Evolutionary conservation across 2,888 invertebrate species (phyloP), one percentile per base, ranked within the genome.

Genomic region (Limenitis camilla): DNA sequence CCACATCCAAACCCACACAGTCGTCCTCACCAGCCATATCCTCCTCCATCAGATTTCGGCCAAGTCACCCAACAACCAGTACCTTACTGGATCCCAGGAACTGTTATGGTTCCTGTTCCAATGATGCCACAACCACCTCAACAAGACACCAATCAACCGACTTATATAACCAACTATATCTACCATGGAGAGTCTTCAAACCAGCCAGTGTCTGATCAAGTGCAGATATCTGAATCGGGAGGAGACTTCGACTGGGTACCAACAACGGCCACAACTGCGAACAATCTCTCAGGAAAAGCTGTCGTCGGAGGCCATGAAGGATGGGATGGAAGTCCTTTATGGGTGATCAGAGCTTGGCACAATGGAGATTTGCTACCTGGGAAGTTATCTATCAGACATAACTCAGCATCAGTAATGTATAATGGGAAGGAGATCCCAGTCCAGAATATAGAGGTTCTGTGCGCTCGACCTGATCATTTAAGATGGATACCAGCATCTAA

Each of bases 401-500:
- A 75, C 44, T 64, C 81, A 0, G 88, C 88, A 0, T 81, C 83
- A 0, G 61, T 88, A 0, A 73, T 81, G 64, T 74, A 76, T 31
- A 72, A 80, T 4, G 80, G 82, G 0, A 86, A 82, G 40, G 88
- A 88, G 57, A 66, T 88, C 9, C 68, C 80, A 0, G 80, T 86
- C 2, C 87, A 86, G 56, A 86, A 84, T 46, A 83, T 87, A 8
- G 87, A 87, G 47, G 86, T 88, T 6, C 58, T 85, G 0, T 80
- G 81, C 54, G 71, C 82, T 0, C 68, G 70, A 43, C 77, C 81
- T 2, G 78, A 86, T 39, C 71, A 70, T 47, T 60, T 87, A 27
- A 64, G 84, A 39, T 91, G 91, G 91, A 78, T 90, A 2, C 86
- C 89, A 1, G 81, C 88, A 8, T 78, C 82, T 0, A 88, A 88